Evolutionary conservation across 1,140 invertebrate species (phyloP).

Genomic region (Pygmarrhopalites habei): DNA sequence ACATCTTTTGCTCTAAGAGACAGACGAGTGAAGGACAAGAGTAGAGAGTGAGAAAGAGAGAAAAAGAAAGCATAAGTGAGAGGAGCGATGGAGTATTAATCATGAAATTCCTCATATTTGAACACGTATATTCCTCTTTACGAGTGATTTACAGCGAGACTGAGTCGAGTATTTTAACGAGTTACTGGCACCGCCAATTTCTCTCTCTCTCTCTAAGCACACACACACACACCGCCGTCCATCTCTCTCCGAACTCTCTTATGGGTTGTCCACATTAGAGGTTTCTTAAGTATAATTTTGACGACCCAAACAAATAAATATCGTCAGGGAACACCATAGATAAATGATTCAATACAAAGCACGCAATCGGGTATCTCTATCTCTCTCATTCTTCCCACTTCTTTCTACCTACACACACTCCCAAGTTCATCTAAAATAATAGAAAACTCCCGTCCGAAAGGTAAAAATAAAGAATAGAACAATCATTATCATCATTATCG

Average conservation of each 20-base stretch:
- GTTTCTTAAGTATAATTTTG: no score
- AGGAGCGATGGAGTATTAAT: conserved; percentile 15
- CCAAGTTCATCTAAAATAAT: no score
- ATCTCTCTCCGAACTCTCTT: no score
- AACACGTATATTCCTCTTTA: conserved; percentile 21
- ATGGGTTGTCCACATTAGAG: neutral
- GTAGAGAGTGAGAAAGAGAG: no score
- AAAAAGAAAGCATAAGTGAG: neutral
- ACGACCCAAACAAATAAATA: conserved; percentile 19
- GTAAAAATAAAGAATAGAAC: conserved; percentile 1
- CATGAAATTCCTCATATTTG: conserved; percentile 12
- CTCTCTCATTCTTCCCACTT: neutral
- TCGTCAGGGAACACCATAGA: neutral
- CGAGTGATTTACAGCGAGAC: conserved; percentile 32
- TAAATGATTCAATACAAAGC: no score
- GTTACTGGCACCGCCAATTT: conserved; percentile 46
- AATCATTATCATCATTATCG: conserved; percentile 7
- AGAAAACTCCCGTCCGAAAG: neutral
- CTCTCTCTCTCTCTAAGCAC: conserved; percentile 5
- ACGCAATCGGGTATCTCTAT: neutral
- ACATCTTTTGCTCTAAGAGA: no score
- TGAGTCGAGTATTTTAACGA: conserved; percentile 36
- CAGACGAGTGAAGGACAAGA: no score
- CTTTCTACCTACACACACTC: neutral
- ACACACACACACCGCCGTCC: neutral